A percentile compares a stretch with the other conserved stretches of the same genome.
Conservation (phyloP, 2,113 vertebrate genomes). For the Erpornis zantholeuca region DNA sequence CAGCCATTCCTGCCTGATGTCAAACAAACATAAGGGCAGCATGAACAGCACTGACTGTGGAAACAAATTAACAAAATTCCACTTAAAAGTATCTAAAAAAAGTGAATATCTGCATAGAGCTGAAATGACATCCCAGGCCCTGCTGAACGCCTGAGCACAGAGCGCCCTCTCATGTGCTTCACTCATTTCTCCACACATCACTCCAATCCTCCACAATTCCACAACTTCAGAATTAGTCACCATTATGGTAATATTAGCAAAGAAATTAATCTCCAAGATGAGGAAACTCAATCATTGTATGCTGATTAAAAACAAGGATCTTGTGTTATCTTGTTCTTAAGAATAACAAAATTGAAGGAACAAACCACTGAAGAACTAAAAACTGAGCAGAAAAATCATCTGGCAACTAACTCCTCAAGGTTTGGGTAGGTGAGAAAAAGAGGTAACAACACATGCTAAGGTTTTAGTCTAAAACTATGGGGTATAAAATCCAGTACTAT, state of each 20-base stretch:
- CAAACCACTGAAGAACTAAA: not conserved
- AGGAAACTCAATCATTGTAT: not conserved
- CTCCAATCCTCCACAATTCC: not conserved
- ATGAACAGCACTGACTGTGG: not conserved
- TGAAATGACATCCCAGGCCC: not conserved
- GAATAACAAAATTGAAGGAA: not conserved
- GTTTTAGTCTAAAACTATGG: not conserved
- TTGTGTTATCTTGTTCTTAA: not conserved
- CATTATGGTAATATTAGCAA: not conserved
- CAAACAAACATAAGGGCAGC: not conserved
- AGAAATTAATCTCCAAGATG: not conserved
- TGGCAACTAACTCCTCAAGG: not conserved
- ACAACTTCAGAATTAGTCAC: not conserved
- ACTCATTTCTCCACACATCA: not conserved
- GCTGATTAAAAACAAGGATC: not conserved
- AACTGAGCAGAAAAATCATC: not conserved
- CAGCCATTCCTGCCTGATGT: not conserved
- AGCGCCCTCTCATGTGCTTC: conserved; percentile 48
- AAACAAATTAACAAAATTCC: not conserved
- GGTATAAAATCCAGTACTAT: not conserved
- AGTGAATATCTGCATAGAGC: not conserved
- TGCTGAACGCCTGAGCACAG: not conserved
- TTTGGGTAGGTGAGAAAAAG: not conserved
- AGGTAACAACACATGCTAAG: not conserved
- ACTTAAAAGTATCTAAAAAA: not conserved